Percentiles rank a stretch among this genome's conserved stretches.
These are phyloP conservation scores for Nannoperca obscura DNA, from an alignment of 2,797 vertebrate species.

Conservation along the genomic window DNA sequence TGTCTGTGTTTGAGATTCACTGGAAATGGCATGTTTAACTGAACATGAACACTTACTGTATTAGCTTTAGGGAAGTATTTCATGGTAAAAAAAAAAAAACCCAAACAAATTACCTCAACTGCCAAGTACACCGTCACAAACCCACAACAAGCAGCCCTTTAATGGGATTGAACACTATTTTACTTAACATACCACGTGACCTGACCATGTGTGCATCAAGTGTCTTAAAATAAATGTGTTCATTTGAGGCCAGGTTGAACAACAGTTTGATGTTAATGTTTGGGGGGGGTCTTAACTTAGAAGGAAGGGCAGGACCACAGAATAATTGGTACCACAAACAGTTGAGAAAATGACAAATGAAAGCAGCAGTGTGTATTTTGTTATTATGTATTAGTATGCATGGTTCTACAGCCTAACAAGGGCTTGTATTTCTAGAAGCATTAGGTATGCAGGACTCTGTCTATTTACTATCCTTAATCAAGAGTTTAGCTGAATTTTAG, in stretches of 20 bases:
- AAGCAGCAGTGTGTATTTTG: not conserved
- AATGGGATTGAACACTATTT: conserved; percentile 42
- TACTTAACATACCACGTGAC: conserved; percentile 47
- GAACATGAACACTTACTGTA: not conserved
- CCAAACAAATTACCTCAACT: not conserved
- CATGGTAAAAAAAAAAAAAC: not conserved
- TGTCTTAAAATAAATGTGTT: conserved; percentile 34
- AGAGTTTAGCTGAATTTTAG: not conserved
- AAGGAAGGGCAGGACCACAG: not conserved
- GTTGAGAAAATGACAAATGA: not conserved
- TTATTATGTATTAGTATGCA: not conserved
- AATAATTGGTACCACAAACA: not conserved
- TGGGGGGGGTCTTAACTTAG: not conserved
- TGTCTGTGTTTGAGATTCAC: not conserved
- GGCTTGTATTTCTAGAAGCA: not conserved
- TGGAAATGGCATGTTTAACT: not conserved
- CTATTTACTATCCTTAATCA: not conserved
- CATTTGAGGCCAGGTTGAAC: conserved; percentile 1
- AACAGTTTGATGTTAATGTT: not conserved
- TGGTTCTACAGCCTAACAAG: not conserved
- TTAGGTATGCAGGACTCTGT: not conserved
- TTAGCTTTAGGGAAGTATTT: not conserved
- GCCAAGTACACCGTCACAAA: not conserved
- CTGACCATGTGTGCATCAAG: conserved; percentile 16
- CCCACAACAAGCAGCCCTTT: conserved; percentile 34